Base-by-base conservation (phyloP, 2,113 vertebrate species). In the Tichodroma muraria region DNA sequence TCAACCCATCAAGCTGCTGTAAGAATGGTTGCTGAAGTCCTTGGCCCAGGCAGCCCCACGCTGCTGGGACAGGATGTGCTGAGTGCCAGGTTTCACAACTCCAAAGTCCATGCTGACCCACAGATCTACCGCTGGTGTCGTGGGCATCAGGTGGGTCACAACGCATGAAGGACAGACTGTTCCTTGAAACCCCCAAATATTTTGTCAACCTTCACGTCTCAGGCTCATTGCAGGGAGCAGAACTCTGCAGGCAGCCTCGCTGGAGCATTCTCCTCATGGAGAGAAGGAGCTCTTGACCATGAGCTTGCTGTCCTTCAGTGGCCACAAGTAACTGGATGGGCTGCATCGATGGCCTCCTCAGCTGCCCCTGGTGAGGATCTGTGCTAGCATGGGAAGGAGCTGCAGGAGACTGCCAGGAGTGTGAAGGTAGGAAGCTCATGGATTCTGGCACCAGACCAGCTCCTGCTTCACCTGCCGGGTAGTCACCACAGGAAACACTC, bases 191-290 rank as follows among this genome's bases (percentile, higher is more conserved):
- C 9, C 33, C 9, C 45, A 65, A 60, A 21, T 27, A 40, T 23
- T 33, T 18, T 54, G 25, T 18, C 54, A 18, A 2, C 10, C 31
- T 68, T 47, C 19, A 3, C 5, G 16, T 49, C 45, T 75, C 52
- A 18, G 68, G 63, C 42, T 61, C 9, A 7, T 9, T 40, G 53
- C 47, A 33, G 65, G 44, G 72, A 59, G 69, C 49, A 57, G 13
- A 80, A 35, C 15, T 16, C 33, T 3, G 13, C 0, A 8, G 3
- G 7, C 22, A 33, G 35, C 40, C 64, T 38, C 0, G 2, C 44
- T 42, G 45, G 35, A 68, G 27, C n/a, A 6, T 28, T 28, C 45
- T 66, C 23, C 60, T 45, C 37, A 28, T 5, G 19, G 45, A 42
- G 15, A 66, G 52, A 49, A 56, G 57, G 7, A 65, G 52, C 44